Conservation (phyloP, 2,113 vertebrate species). For the Himantopus leucocephalus region DNA sequence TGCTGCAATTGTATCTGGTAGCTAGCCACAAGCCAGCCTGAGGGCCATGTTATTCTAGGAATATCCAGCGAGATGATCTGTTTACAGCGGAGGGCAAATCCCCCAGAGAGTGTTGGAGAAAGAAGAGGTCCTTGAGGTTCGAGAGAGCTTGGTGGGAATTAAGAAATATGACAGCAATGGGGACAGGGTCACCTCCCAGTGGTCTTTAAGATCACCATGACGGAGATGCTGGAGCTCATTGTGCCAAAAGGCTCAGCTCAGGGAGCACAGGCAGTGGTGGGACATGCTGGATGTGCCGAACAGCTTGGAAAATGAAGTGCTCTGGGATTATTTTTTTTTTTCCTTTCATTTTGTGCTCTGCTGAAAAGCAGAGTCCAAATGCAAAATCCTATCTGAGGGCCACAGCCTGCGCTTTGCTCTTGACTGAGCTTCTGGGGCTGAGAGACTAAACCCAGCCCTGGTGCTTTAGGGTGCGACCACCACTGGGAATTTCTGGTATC, state of each 20-base stretch:
- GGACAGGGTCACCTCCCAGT: not conserved
- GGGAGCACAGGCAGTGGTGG: not conserved
- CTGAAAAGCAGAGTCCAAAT: not conserved
- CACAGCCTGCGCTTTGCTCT: not conserved
- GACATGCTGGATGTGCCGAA: not conserved
- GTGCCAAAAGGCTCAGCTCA: not conserved
- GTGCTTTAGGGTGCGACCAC: not conserved
- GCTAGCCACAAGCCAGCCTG: not conserved
- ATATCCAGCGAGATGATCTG: not conserved
- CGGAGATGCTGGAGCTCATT: fast-evolving
- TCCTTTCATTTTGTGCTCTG: not conserved
- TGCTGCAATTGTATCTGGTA: not conserved
- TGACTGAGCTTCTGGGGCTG: not conserved
- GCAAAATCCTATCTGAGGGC: not conserved
- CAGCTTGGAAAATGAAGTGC: not conserved
- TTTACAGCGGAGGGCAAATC: slow-evolving; percentile 3
- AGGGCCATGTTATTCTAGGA: not conserved
- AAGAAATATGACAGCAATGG: not conserved
- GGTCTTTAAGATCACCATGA: not conserved
- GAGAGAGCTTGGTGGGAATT: not conserved
- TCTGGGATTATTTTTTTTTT: not conserved
- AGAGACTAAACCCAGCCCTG: not conserved
- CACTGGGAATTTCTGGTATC: not conserved
- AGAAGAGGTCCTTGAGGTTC: not conserved
- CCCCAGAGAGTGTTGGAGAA: not conserved